phyloP scores from a whole-genome alignment of 2,888 invertebrate genomes.

The Aradus depressus region DNA sequence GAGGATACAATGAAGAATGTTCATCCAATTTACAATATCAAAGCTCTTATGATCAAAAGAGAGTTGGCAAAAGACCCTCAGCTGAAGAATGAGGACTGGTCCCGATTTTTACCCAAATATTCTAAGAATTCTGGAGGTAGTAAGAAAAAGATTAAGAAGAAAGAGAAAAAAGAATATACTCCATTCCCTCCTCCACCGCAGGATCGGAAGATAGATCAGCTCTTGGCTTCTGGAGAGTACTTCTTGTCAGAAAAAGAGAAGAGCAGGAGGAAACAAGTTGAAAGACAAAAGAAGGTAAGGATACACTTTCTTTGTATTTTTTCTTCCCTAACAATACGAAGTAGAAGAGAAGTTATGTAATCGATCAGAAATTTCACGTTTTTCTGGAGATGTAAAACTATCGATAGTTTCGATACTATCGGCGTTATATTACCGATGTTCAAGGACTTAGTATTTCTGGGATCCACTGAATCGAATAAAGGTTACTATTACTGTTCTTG shows the following conservation, averaged over 20 bases:
- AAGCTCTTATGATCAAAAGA: constrained; percentile 92
- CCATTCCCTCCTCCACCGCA: constrained; percentile 93
- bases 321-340: too few species aligned
- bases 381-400: too few species aligned
- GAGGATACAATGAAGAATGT: constrained; percentile 97
- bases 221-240: constrained; percentile 91
- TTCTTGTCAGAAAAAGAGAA: constrained; percentile 83
- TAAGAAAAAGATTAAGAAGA: constrained; percentile 70
- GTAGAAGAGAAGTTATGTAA: too few species aligned
- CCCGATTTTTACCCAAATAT: constrained; percentile 90
- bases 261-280: constrained; percentile 55
- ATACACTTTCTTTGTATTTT: not conserved
- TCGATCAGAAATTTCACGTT: too few species aligned
- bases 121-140: constrained; percentile 63
- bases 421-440: too few species aligned
- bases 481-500: too few species aligned
- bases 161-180: constrained; percentile 85
- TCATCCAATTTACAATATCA: constrained; percentile 96
- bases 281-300: constrained; percentile 54
- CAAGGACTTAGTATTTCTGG: too few species aligned
- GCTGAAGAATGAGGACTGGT: constrained; percentile 90
- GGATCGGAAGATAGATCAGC: constrained; percentile 84
- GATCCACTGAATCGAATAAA: too few species aligned
- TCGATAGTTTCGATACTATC: too few species aligned
- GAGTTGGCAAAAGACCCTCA: constrained; percentile 89